Percentiles rank a stretch among this genome's conserved stretches.
These are phyloP conservation scores for Cotesia chilonis DNA, from an alignment of 1,140 invertebrate species.

Conservation along the genomic window DNA sequence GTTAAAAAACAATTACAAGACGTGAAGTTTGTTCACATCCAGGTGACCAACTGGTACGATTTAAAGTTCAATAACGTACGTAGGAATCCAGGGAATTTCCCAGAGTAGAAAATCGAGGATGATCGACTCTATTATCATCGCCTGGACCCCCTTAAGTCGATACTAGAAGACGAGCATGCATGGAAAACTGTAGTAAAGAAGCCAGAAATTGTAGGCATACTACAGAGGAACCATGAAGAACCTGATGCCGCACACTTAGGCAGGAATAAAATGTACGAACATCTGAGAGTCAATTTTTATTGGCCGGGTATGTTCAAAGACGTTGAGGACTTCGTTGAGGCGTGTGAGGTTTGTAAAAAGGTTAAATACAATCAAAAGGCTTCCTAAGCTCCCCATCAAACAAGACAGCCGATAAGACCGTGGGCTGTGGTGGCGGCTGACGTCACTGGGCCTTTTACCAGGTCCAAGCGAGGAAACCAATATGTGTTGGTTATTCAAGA, in stretches of 20 bases:
- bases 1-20: not conserved
- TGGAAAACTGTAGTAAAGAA: constrained; percentile 45
- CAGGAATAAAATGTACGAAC: constrained; percentile 37
- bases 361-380: constrained; percentile 30
- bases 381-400: not conserved
- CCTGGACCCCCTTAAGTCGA: not conserved
- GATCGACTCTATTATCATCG: constrained; percentile 33
- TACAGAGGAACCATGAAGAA: not conserved
- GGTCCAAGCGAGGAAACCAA: constrained; percentile 33
- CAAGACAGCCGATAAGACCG: constrained; percentile 11
- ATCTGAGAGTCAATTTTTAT: constrained; percentile 35
- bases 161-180: constrained; percentile 27
- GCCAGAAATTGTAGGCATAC: not conserved
- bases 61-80: not conserved
- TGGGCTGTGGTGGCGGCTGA: constrained; percentile 31
- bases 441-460: constrained; percentile 20
- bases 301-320: constrained; percentile 44
- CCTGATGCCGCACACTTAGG: constrained; percentile 34
- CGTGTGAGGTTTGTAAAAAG: constrained; percentile 26
- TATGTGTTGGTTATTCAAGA: constrained; percentile 31
- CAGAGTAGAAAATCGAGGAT: constrained; percentile 27
- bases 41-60: too few species aligned
- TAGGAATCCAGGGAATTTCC: constrained; percentile 29
- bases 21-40: too few species aligned
- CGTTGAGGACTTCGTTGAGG: constrained; percentile 14